Conservation (phyloP, 2,113 vertebrate species). For the Caracal caracal region DNA sequence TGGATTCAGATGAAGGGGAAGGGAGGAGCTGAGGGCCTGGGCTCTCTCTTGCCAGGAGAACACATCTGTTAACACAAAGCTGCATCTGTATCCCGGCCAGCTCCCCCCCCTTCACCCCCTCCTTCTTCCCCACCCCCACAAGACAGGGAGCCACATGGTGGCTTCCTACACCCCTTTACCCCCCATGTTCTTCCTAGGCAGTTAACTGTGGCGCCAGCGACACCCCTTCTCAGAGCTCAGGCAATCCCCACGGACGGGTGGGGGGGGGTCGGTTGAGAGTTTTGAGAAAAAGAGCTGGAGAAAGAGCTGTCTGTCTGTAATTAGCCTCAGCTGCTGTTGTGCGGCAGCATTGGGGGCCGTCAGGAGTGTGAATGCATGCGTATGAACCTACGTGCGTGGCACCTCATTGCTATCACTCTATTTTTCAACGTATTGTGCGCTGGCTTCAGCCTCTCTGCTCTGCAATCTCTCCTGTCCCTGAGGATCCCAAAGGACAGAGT, state of each 20-base stretch:
- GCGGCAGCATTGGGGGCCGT: background rate
- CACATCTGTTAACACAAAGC: conserved; percentile 75
- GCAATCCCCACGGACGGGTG: conserved; percentile 29
- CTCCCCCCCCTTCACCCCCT: background rate
- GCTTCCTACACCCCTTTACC: conserved; percentile 24
- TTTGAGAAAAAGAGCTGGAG: conserved; percentile 50
- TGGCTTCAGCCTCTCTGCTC: conserved; percentile 47
- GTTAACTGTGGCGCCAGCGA: conserved; percentile 41
- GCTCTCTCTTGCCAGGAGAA: conserved; percentile 55
- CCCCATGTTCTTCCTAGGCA: conserved; percentile 55
- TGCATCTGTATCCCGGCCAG: conserved; percentile 62
- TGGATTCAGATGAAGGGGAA: conserved; percentile 71
- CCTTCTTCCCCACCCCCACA: conserved; percentile 2
- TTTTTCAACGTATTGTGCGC: conserved; percentile 53
- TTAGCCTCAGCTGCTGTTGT: conserved; percentile 70
- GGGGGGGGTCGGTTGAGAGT: background rate
- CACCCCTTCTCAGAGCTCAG: conserved; percentile 55
- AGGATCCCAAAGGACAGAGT: conserved; percentile 71
- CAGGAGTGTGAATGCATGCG: conserved; percentile 51
- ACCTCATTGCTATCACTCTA: conserved; percentile 65
- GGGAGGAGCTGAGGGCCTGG: conserved; percentile 53
- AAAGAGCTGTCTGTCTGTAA: conserved; percentile 68
- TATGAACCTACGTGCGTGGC: conserved; percentile 67
- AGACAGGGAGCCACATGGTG: background rate
- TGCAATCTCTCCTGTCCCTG: conserved; percentile 58